Base-by-base conservation (phyloP, 2,888 invertebrate genomes). In the Exocentrus adspersus region DNA sequence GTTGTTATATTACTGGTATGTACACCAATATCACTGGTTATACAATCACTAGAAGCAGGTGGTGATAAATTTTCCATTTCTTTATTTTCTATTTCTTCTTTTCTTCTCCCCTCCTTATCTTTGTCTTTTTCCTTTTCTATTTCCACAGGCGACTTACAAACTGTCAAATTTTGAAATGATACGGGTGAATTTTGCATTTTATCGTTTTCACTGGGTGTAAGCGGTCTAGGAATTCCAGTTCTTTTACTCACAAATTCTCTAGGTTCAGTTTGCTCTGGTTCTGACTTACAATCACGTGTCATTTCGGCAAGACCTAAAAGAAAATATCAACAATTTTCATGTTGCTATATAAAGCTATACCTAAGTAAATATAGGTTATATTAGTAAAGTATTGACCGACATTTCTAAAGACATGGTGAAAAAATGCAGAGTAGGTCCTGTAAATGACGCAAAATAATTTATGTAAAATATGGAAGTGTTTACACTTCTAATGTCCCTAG, bases 241-340 rank as follows among this genome's bases (percentile, higher is more conserved):
- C 65, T 71, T 58, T 80, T 76, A 60, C 75, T 80, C 9, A 80
- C 80, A 59, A 82, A 72, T 71, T 83, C 83, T 64, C 81, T 82
- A 9, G 83, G 82, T 71, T 83, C 83, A 42, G 77, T 80, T 68
- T 83, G 83, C 71, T 82, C 82, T 59, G 80, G 76, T 70, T 82
- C 79, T 66, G 81, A 77, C 73, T 81, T 79, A 77, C 79, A 82
- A 75, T 83, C 79, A 57, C 75, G 75, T 81, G 94, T 94, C 92
- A 95, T 94, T 85, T 95, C 95, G 84, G 94, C 94, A 81, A 95
- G 86, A 80, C 95, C 76, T 76, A n/a, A n/a, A n/a, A n/a, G n/a
- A n/a, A n/a, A n/a, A n/a, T n/a, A n/a, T n/a, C n/a, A n/a, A n/a
- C n/a, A n/a, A n/a, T n/a, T n/a, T n/a, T n/a, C 24, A 24, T 24